These are phyloP conservation scores for Gandaritis pyraliata DNA, from an alignment of 2,888 invertebrate species.

Conservation along the genomic window DNA sequence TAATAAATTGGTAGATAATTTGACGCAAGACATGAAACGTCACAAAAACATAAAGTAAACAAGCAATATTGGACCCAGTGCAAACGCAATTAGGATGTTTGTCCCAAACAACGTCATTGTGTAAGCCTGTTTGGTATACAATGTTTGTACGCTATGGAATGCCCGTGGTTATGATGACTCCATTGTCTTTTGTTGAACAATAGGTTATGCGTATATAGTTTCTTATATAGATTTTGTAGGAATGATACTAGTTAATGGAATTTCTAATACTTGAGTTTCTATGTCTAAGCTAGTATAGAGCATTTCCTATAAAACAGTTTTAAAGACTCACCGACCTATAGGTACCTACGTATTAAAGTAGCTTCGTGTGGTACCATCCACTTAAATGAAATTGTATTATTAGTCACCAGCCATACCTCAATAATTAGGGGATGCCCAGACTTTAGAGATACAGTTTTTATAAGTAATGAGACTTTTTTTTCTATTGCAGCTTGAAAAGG, in stretches of 20 bases:
- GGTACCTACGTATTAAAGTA: too few species aligned
- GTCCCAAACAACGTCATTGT: slow-evolving; percentile 49
- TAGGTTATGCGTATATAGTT: slow-evolving; percentile 46
- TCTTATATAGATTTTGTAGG: slow-evolving; percentile 35
- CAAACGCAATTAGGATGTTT: slow-evolving; percentile 51
- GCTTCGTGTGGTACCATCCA: too few species aligned
- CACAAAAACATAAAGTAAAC: slow-evolving; percentile 18
- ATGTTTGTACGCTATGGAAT: slow-evolving; percentile 66
- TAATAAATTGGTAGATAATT: slow-evolving; percentile 18
- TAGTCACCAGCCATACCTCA: too few species aligned
- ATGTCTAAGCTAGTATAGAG: background rate
- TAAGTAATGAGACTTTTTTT: slow-evolving; percentile 19
- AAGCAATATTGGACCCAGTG: slow-evolving; percentile 45
- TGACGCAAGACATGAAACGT: slow-evolving; percentile 17
- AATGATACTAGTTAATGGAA: slow-evolving; percentile 28
- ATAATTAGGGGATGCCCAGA: too few species aligned
- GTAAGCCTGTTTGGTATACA: slow-evolving; percentile 65
- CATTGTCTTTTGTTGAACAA: slow-evolving; percentile 64
- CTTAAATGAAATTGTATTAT: too few species aligned
- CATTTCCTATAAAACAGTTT: background rate
- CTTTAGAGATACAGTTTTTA: background rate
- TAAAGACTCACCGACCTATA: background rate
- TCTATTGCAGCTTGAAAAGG: slow-evolving; percentile 79
- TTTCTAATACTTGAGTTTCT: slow-evolving; percentile 11
- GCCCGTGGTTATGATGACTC: slow-evolving; percentile 56